phyloP scores from a whole-genome alignment of 2,888 invertebrate species.

The Ophioninae sp. region DNA sequence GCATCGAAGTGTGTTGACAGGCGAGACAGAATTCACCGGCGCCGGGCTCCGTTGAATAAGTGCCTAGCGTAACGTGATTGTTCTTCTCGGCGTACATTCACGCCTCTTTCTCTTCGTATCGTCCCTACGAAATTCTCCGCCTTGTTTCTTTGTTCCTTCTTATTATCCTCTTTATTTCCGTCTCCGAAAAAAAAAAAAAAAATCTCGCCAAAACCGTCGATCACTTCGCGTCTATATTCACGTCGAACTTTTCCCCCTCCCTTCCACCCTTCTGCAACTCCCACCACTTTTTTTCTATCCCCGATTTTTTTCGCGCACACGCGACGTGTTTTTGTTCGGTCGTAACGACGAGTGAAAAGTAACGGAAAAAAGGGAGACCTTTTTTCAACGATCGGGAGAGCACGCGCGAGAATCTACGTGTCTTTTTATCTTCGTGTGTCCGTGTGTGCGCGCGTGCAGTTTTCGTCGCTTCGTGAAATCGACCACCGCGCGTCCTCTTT shows the following conservation, averaged over 20 bases:
- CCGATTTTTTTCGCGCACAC: background rate
- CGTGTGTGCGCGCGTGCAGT: background rate
- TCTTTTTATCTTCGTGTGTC: no score
- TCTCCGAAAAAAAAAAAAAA: no score
- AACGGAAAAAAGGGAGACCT: background rate
- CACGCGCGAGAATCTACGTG: background rate
- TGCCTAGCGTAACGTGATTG: constrained; percentile 68
- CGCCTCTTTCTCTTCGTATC: constrained; percentile 24
- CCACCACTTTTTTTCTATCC: background rate
- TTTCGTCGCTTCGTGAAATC: background rate
- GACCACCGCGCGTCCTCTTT: no score
- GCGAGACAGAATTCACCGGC: constrained; percentile 69
- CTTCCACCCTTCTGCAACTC: no score
- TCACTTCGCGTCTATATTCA: no score
- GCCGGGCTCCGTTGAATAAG: constrained; percentile 68
- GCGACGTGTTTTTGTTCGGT: background rate
- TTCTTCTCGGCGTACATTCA: constrained; percentile 71
- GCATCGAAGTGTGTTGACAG: constrained; percentile 76
- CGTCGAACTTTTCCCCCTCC: no score
- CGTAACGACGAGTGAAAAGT: background rate
- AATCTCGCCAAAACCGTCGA: no score
- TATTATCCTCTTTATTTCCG: no score
- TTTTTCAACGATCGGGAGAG: constrained; percentile 4
- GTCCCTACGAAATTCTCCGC: no score
- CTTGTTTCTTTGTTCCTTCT: no score